Evolutionary conservation across 2,797 vertebrate genomes (phyloP), one percentile per base, ranked within the genome.

Genomic region (Gambelia wislizenii): DNA sequence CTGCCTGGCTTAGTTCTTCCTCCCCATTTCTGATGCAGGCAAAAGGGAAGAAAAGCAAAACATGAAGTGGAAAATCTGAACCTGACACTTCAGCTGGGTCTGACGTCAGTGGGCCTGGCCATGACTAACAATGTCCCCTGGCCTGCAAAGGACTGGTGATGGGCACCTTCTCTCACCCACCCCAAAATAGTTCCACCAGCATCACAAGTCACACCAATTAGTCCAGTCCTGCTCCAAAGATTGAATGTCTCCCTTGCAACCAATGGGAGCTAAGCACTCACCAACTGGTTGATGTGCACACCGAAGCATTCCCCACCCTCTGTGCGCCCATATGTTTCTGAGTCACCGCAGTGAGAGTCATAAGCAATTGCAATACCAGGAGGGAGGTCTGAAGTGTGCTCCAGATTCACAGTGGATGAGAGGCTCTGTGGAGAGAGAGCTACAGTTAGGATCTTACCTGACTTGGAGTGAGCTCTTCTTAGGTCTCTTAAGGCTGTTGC

Each of bases 381-480:
- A 52, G 97, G 97, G 33, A 96, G 95, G 0, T 93, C 82, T 36
- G 89, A 54, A 36, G 95, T 95, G 83, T 97, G 96, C 83, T 98
- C 97, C 33, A 98, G 94, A 30, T 97, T 95, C 90, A 98, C 96
- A 0, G 97, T 97, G 86, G 97, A 97, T 0, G 97, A 97, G 61
- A 98, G 91, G 69, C 75, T 95, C 96, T 96, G 92, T 82, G 80
- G 67, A 52, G 67, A 52, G 39, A 87, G 25, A 87, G 30, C 16
- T 3, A 4, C 7, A 87, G 22, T 36, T 67, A 42, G 69, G n/a
- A 56, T 6, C 36, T 18, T 52, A 10, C 25, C 16, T 47, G 77
- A 33, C 33, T 59, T 9, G 16, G 5, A 54, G 49, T 1, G 16
- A 47, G 67, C 20, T 6, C 30, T 42, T 72, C 7, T 76, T 69